These are phyloP conservation scores for Catharus minimus DNA, from an alignment of 2,113 vertebrate species.

Conservation along the genomic window DNA sequence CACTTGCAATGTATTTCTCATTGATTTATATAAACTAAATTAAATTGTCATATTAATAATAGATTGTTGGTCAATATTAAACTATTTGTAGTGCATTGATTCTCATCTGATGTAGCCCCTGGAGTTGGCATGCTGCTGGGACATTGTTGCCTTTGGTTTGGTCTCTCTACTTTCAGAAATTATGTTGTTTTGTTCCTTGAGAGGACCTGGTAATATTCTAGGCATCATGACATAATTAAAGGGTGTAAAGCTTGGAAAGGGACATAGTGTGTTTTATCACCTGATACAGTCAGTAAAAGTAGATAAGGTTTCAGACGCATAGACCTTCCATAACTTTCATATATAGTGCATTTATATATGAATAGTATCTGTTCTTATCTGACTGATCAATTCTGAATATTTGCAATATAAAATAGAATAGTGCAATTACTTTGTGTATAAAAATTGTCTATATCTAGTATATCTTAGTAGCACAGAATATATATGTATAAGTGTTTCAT, in stretches of 20 bases:
- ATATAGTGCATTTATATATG: slow-evolving; percentile 31
- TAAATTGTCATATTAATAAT: not conserved
- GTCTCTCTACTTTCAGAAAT: slow-evolving; percentile 16
- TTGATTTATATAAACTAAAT: slow-evolving; percentile 6
- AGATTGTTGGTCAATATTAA: not conserved
- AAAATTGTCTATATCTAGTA: slow-evolving; percentile 61
- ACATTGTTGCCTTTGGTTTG: not conserved
- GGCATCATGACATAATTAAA: not conserved
- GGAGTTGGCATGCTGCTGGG: not conserved
- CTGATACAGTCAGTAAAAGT: not conserved
- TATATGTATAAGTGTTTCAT: slow-evolving; percentile 74
- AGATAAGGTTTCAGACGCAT: not conserved
- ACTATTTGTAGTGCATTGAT: not conserved
- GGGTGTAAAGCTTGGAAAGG: not conserved
- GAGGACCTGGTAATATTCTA: not conserved
- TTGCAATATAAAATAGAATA: slow-evolving; percentile 65
- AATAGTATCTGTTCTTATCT: slow-evolving; percentile 50
- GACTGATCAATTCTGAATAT: slow-evolving; percentile 58
- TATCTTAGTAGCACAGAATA: slow-evolving; percentile 58
- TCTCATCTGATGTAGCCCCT: not conserved
- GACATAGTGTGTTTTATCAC: not conserved
- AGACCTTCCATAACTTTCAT: slow-evolving; percentile 4
- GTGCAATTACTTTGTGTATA: slow-evolving; percentile 67
- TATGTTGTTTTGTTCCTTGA: not conserved
- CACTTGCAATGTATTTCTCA: not conserved